Base-by-base conservation (phyloP, 1,140 invertebrate genomes). In the Drosophila sp. region DNA sequence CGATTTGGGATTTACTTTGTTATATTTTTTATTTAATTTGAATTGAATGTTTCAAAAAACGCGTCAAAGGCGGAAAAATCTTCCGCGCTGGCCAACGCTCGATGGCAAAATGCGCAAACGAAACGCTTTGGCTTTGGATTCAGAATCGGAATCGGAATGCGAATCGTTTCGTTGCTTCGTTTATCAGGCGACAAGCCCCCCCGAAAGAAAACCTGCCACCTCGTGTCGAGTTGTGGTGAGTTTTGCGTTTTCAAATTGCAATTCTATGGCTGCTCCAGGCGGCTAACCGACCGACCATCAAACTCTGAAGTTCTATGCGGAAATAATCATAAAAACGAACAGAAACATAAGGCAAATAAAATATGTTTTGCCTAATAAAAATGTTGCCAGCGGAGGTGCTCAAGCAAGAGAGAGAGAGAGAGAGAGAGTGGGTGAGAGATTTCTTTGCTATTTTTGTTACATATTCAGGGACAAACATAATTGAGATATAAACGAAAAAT, bases 81-180 rank as follows among this genome's bases (percentile, higher is more conserved):
- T 79, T 80, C 76, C 84, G 80, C 80, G 80, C 80, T 87, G 84
- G 72, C 80, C 84, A 89, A 89, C 84, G 84, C 80, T 89, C 80
- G 77, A 77, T 68, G 84, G 84, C 84, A 76, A 89, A 89, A 84
- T 89, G 84, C 84, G 84, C 84, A 74, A 87, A 70, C 69, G 81
- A 74, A 87, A 70, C 69, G 81, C 60, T 80, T 80, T 50, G 72
- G 70, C 72, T 70, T 17, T 17, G 76, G 79, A 86, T 76, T 68
- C 55, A 57, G 63, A 54, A 27, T 57, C 62, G 62, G 44, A 66
- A 25, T 33, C 40, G 61, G 32, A 47, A 27, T 38, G 30, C 25
- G 30, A 55, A 41, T 33, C 62, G 54, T 55, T 68, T 64, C 70
- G 66, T 66, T 35, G 63, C 40, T 66, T 60, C 30, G 69, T 74